phyloP scores from a whole-genome alignment of 2,888 invertebrate species.

The Pteria penguin region DNA sequence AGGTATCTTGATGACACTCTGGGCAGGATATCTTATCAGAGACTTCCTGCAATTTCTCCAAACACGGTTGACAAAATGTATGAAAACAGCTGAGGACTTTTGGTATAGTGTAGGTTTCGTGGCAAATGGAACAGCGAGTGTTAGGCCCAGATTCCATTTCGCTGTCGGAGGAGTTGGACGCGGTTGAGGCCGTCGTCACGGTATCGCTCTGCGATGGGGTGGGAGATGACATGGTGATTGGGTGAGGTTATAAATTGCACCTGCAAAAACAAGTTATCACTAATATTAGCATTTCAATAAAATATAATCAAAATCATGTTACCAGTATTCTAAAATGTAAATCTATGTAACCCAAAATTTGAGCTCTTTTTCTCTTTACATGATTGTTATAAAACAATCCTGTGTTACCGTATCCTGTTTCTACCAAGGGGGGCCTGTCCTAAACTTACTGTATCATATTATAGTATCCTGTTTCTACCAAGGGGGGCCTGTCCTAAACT shows the following conservation, averaged over 20 bases:
- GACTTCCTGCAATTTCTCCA: slow-evolving; percentile 84
- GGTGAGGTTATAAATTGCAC: slow-evolving; percentile 33
- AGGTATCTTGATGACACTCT: slow-evolving; percentile 82
- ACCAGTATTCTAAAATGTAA: too few relatives aligned
- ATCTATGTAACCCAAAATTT: background rate
- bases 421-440: too few relatives aligned
- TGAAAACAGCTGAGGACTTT: slow-evolving; percentile 82
- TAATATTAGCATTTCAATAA: background rate
- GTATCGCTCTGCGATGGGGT: slow-evolving; percentile 76
- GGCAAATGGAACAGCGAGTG: slow-evolving; percentile 86
- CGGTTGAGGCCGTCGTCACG: slow-evolving; percentile 72
- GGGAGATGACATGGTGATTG: slow-evolving; percentile 72
- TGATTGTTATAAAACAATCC: too few relatives aligned
- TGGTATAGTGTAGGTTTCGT: slow-evolving; percentile 84
- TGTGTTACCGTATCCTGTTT: too few relatives aligned
- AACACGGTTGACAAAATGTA: slow-evolving; percentile 90
- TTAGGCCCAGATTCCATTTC: slow-evolving; percentile 71
- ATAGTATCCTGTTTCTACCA: too few relatives aligned
- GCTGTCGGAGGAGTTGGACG: slow-evolving; percentile 76
- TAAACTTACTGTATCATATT: too few relatives aligned
- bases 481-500: too few relatives aligned
- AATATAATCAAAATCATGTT: background rate
- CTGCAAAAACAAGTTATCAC: slow-evolving; percentile 53
- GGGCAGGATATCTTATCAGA: slow-evolving; percentile 89
- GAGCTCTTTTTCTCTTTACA: too few relatives aligned